Evolutionary conservation across 2,113 vertebrate genomes (phyloP).

Genomic region (Platysteira castanea): DNA sequence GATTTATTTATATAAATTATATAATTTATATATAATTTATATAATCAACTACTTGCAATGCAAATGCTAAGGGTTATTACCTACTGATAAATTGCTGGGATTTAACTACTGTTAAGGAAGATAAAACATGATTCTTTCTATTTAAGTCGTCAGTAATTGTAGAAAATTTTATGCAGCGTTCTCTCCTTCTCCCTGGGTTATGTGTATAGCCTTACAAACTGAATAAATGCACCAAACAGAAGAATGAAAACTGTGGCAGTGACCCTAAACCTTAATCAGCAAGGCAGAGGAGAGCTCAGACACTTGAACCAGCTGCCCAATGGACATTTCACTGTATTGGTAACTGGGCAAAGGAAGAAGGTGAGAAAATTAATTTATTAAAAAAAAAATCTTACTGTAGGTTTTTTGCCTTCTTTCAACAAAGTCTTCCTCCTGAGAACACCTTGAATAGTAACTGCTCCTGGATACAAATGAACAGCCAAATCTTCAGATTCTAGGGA

Average conservation of each 20-base stretch:
- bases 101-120: not conserved
- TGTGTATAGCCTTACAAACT: not conserved
- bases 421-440: conserved; percentile 94
- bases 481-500: conserved; percentile 95
- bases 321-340: not conserved
- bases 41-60: not conserved
- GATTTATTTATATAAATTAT: no score
- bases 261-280: not conserved
- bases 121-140: not conserved
- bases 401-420: conserved; percentile 98
- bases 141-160: not conserved
- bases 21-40: no score
- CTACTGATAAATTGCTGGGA: not conserved
- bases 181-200: not conserved
- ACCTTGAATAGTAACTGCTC: conserved; percentile 93
- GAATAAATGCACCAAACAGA: not conserved
- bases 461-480: conserved; percentile 94
- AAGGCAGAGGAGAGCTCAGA: not conserved
- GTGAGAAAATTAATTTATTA: not conserved
- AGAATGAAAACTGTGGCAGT: not conserved
- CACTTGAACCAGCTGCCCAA: not conserved
- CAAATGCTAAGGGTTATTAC: not conserved
- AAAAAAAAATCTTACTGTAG: conserved; percentile 81
- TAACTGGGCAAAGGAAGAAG: not conserved
- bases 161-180: not conserved